Evolutionary conservation across 92 coral and sea anemone species (phyloP).

Genomic region (Nematostella vectensis): DNA sequence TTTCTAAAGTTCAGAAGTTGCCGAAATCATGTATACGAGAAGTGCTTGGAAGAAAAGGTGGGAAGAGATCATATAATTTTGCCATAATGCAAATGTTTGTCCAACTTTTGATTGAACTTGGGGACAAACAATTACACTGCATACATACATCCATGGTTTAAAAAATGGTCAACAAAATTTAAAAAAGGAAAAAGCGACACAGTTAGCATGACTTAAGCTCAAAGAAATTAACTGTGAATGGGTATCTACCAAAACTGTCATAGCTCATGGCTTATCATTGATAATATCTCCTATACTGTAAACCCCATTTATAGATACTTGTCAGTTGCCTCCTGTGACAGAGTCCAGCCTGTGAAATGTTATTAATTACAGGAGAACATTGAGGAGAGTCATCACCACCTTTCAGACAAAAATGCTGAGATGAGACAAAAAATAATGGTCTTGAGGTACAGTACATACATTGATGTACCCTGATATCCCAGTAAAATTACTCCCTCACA

Average conservation of each 20-base stretch:
- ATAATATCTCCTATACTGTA: not conserved
- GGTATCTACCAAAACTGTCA: too few relatives aligned
- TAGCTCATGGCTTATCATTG: too few relatives aligned
- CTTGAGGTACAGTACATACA: slow-evolving; percentile 34
- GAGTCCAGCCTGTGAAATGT: not conserved
- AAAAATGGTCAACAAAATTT: not conserved
- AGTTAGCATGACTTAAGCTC: too few relatives aligned
- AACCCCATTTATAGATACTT: too few relatives aligned
- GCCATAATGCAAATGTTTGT: not conserved
- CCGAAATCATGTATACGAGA: slow-evolving; percentile 49
- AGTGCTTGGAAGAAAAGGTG: slow-evolving; percentile 65
- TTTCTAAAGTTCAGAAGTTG: slow-evolving; percentile 67
- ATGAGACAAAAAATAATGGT: slow-evolving; percentile 43
- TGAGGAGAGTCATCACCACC: slow-evolving; percentile 48
- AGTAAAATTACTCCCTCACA: too few relatives aligned
- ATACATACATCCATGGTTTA: not conserved
- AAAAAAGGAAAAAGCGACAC: too few relatives aligned
- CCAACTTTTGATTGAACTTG: not conserved
- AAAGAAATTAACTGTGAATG: too few relatives aligned
- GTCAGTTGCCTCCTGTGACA: not conserved
- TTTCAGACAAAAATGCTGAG: slow-evolving; percentile 50
- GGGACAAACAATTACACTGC: not conserved
- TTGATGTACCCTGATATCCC: too few relatives aligned
- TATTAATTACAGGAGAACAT: slow-evolving; percentile 30
- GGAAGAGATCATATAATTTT: not conserved